phyloP scores from a whole-genome alignment of 2,113 vertebrate genomes.

The Atlantisia rogersi region DNA sequence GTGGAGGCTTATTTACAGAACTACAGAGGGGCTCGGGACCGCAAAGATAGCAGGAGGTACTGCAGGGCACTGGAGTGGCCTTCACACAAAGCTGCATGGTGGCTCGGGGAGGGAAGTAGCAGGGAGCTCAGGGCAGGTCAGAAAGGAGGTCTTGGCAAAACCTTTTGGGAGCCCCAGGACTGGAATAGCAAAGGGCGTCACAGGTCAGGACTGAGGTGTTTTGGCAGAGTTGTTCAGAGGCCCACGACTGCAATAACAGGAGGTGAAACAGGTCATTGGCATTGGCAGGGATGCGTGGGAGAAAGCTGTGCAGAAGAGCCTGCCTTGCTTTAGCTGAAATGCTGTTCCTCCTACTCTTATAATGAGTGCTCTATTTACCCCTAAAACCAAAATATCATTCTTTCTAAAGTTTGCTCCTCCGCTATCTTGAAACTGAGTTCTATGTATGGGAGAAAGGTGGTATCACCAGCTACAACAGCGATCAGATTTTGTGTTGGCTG shows the following conservation, averaged over 20 bases:
- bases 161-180: not conserved
- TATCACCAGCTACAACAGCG: fast-evolving
- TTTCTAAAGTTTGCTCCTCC: not conserved
- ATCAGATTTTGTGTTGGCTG: not conserved
- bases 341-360: not conserved
- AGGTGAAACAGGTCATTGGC: not conserved
- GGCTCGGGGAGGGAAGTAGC: fast-evolving
- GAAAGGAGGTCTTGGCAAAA: not conserved
- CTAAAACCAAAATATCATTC: not conserved
- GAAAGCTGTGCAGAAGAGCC: not conserved
- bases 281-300: not conserved
- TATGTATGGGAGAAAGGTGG: fast-evolving
- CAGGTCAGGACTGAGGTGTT: not conserved
- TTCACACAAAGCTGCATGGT: fast-evolving
- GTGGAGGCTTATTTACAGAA: not conserved
- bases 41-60: not conserved
- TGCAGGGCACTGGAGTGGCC: not conserved
- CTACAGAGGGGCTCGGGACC: not conserved
- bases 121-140: not conserved
- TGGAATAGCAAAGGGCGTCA: not conserved
- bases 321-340: not conserved
- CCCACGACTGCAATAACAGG: not conserved
- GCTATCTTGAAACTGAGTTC: not conserved
- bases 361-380: not conserved
- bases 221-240: not conserved